phyloP scores from a whole-genome alignment of 2,888 invertebrate genomes.

The Fabriciana adippe region DNA sequence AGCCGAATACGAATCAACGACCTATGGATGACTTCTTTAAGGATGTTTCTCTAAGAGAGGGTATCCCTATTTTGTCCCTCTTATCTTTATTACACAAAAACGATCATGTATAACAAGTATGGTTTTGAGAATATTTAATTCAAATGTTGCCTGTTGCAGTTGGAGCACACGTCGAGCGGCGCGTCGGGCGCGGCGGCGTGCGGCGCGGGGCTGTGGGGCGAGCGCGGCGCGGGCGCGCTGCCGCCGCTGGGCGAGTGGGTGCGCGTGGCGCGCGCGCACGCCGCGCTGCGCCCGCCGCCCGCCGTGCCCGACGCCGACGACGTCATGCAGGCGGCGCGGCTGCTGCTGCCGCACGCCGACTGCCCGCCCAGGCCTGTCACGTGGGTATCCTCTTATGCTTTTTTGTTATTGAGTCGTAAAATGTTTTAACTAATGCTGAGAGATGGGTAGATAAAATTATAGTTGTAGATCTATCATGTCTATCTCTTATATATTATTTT shows the following conservation, averaged over 20 bases:
- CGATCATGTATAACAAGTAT: too few species aligned
- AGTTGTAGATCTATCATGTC: too few species aligned
- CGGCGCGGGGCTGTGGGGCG: conserved; percentile 87
- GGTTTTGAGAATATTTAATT: too few species aligned
- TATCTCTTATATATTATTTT: too few species aligned
- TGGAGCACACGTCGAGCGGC: conserved; percentile 82
- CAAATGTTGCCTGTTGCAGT: conserved; percentile 53
- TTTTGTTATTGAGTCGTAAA: neutral
- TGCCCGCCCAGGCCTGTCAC: conserved; percentile 91
- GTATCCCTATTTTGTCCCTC: too few species aligned
- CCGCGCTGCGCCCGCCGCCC: conserved; percentile 89
- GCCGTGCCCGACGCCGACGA: conserved; percentile 93
- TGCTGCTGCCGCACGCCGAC: conserved; percentile 93
- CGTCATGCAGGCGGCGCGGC: conserved; percentile 92
- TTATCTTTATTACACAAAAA: too few species aligned
- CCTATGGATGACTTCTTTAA: too few species aligned
- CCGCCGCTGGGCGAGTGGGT: conserved; percentile 97
- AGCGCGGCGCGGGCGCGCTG: conserved; percentile 92
- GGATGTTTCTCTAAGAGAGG: too few species aligned
- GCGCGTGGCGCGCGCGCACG: conserved; percentile 91
- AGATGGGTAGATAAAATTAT: too few species aligned
- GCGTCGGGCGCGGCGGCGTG: conserved; percentile 52
- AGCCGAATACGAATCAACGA: too few species aligned
- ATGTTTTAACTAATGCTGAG: too few species aligned
- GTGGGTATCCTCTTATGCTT: conserved; percentile 56